These are phyloP conservation scores for Manduca sexta DNA, from an alignment of 1,140 invertebrate species.

Conservation along the genomic window DNA sequence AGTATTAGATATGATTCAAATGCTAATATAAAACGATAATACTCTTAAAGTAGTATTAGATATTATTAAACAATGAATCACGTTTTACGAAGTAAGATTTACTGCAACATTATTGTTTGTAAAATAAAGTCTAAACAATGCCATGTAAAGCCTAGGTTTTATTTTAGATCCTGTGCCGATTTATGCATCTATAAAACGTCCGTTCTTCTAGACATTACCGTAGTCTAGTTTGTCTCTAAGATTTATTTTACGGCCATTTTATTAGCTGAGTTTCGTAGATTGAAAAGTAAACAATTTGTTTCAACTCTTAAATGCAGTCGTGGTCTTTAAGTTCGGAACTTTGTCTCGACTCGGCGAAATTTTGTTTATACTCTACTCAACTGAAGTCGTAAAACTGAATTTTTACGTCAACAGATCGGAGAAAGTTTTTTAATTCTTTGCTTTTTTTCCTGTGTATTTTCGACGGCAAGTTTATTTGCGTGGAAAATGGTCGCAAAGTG, in stretches of 20 bases:
- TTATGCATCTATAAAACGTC: no score
- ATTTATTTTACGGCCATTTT: slow-evolving; percentile 1
- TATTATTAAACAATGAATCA: no score
- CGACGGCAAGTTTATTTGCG: slow-evolving; percentile 14
- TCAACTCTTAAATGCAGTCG: slow-evolving; percentile 23
- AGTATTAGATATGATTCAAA: no score
- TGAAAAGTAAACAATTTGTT: slow-evolving; percentile 23
- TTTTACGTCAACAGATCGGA: slow-evolving; percentile 42
- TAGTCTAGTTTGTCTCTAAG: slow-evolving; percentile 1
- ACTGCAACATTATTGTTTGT: no score
- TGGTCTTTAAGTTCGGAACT: slow-evolving; percentile 18
- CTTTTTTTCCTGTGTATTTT: slow-evolving; percentile 31
- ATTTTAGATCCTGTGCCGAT: no score
- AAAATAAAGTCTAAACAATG: no score
- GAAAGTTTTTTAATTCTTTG: slow-evolving; percentile 50
- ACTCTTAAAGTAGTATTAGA: no score
- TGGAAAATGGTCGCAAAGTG: slow-evolving; percentile 4
- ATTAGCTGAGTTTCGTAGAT: slow-evolving; percentile 1
- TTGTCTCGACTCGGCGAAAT: slow-evolving; percentile 8
- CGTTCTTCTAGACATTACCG: not conserved
- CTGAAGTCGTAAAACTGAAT: slow-evolving; percentile 44
- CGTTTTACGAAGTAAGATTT: no score
- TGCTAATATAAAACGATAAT: no score
- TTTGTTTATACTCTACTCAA: slow-evolving; percentile 24
- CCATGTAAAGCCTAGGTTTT: no score